Conservation (phyloP, 2,113 vertebrate genomes). For the Narcine bancroftii region DNA sequence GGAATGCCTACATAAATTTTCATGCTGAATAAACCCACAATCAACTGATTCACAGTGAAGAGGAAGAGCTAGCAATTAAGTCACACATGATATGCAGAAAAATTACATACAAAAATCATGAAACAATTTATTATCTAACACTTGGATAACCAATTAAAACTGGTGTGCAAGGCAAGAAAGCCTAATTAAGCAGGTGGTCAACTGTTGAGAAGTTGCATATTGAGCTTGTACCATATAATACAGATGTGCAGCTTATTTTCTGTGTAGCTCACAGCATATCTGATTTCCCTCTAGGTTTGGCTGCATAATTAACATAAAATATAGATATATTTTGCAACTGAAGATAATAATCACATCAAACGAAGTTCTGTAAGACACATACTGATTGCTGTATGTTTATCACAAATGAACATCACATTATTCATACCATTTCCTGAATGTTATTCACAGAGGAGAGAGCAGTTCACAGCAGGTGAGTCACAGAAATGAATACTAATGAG, state of each 20-base stretch:
- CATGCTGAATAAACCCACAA: too few species aligned
- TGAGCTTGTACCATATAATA: not conserved
- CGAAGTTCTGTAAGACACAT: conserved; percentile 34
- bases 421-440: conserved; percentile 37
- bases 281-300: conserved; percentile 16
- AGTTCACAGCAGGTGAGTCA: conserved; percentile 33
- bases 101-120: not conserved
- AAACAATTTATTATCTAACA: not conserved
- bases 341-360: conserved; percentile 38
- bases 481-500: conserved; percentile 36
- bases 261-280: conserved; percentile 2
- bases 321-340: conserved; percentile 35
- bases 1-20: too few species aligned
- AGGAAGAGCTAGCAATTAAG: too few species aligned
- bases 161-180: not conserved
- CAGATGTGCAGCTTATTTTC: not conserved
- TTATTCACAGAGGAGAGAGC: conserved; percentile 26
- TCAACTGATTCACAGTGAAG: too few species aligned
- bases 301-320: conserved; percentile 36
- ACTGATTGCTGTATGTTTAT: conserved; percentile 37
- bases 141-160: not conserved
- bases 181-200: conserved; percentile 23
- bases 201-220: not conserved
- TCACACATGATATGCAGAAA: not conserved
- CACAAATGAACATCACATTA: conserved; percentile 33